These are phyloP conservation scores for Danio choprae DNA, from an alignment of 2,797 vertebrate genomes.

Conservation along the genomic window DNA sequence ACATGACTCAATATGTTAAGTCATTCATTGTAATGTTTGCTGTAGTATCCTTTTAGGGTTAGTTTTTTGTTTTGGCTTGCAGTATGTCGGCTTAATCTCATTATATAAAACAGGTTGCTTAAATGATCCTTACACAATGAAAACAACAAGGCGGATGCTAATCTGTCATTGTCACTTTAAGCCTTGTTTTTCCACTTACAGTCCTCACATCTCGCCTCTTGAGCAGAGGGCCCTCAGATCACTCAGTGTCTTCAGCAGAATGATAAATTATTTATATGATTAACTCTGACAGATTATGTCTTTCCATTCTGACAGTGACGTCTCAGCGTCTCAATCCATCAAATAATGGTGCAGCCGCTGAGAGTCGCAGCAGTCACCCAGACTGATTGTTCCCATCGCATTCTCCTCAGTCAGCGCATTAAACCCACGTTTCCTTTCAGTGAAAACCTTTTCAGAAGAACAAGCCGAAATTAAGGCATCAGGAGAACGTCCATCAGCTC, in stretches of 20 bases:
- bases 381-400: constrained; percentile 34
- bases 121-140: not conserved
- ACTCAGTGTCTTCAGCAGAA: constrained; percentile 32
- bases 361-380: constrained; percentile 34
- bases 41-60: not conserved
- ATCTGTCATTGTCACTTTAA: constrained; percentile 3
- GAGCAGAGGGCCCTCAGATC: constrained; percentile 12
- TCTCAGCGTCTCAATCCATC: constrained; percentile 46
- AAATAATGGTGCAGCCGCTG: constrained; percentile 23
- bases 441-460: constrained; percentile 27
- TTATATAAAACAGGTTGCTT: not conserved
- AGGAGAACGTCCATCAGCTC: constrained; percentile 10
- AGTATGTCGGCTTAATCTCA: not conserved
- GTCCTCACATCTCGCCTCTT: constrained; percentile 8
- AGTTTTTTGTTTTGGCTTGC: too few relatives aligned
- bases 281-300: constrained; percentile 47
- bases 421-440: constrained; percentile 30
- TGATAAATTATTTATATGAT: constrained; percentile 48
- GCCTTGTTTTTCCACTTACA: constrained; percentile 21
- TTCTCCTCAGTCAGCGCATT: constrained; percentile 31
- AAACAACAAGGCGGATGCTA: not conserved
- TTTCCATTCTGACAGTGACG: constrained; percentile 48
- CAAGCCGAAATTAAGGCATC: not conserved
- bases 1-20: too few relatives aligned
- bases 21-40: too few relatives aligned